Conservation (phyloP, 2,888 invertebrate genomes). For the Cheilosia impressa region DNA sequence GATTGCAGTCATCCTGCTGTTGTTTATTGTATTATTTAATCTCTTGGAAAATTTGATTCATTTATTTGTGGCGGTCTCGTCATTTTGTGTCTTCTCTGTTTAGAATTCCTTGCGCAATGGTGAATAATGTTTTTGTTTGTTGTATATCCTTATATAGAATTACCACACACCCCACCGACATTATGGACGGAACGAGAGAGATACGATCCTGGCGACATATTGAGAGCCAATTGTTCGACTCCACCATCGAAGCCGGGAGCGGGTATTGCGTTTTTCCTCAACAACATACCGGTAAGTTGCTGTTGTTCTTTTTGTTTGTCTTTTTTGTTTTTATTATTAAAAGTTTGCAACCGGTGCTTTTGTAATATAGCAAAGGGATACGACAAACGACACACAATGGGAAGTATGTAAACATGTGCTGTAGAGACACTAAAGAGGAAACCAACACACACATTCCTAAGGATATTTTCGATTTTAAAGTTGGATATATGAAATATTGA, state of each 20-base stretch:
- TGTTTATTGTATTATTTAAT: conserved; percentile 48
- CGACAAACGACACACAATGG: background rate
- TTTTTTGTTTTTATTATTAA: conserved; percentile 42
- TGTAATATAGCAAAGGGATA: conserved; percentile 10
- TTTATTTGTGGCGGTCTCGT: background rate
- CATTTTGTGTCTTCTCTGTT: background rate
- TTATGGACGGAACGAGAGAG: conserved; percentile 88
- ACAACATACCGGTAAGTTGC: conserved; percentile 88
- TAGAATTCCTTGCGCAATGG: conserved; percentile 22
- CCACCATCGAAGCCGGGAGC: conserved; percentile 88
- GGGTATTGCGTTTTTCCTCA: conserved; percentile 88
- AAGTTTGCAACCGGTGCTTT: conserved; percentile 32
- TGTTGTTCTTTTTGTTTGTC: conserved; percentile 3
- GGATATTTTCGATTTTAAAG: background rate
- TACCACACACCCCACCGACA: conserved; percentile 87
- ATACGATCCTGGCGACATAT: conserved; percentile 88
- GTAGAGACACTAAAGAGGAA: conserved; percentile 18
- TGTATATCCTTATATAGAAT: conserved; percentile 85
- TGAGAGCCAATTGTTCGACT: conserved; percentile 90
- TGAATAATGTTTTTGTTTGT: conserved; percentile 12
- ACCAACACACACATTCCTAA: background rate
- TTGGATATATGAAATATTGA: no score
- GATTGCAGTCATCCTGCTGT: conserved; percentile 13
- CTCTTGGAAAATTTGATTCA: conserved; percentile 6
- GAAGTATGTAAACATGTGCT: conserved; percentile 42